A percentile compares a stretch with the other conserved stretches of the same genome.
phyloP scores from a whole-genome alignment of 2,113 vertebrate genomes.

The Archilochus colubris region DNA sequence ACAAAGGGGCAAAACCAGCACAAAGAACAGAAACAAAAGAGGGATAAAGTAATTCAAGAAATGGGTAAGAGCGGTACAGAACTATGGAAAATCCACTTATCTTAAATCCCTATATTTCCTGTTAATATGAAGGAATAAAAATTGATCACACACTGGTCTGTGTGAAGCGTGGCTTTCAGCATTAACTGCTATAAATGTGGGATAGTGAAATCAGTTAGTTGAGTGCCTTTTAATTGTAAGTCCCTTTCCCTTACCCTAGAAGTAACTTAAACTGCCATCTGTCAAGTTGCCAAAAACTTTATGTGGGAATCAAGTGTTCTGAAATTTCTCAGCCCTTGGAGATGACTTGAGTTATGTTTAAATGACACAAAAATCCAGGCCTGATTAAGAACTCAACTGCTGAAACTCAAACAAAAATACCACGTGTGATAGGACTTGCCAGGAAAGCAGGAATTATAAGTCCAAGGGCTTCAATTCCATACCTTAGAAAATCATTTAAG shows the following conservation, averaged over 20 bases:
- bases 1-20: background rate
- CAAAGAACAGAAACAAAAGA: background rate
- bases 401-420: background rate
- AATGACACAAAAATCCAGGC: background rate
- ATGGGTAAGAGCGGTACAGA: background rate
- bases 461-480: background rate
- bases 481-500: background rate
- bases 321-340: background rate
- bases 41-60: background rate
- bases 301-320: background rate
- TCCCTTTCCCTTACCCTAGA: background rate
- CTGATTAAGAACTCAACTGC: background rate
- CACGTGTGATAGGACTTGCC: background rate
- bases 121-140: background rate
- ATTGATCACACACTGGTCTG: background rate
- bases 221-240: background rate
- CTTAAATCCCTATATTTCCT: rapidly evolving
- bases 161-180: background rate
- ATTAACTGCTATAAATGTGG: background rate
- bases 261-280: background rate
- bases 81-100: background rate
- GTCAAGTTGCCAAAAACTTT: background rate
- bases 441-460: background rate
- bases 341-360: background rate
- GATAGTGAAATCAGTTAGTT: background rate